Percentiles rank a stretch among this genome's conserved stretches.
phyloP scores from a whole-genome alignment of 1,140 invertebrate genomes.

The Hestina assimilis region DNA sequence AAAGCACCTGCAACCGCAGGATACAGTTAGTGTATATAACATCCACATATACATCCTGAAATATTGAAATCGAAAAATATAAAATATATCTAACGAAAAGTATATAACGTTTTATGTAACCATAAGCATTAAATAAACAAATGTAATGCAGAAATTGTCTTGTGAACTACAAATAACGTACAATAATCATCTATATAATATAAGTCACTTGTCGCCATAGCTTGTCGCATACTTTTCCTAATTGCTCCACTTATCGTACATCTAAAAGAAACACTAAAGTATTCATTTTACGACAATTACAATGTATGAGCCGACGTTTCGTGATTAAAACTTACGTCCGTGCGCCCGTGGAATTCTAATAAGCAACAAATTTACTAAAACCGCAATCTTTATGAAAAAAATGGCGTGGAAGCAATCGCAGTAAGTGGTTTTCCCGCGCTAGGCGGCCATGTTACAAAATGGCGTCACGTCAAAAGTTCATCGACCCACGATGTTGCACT shows the following conservation, averaged over 20 bases:
- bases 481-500: conserved; percentile 43
- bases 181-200: conserved; percentile 8
- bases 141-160: too few relatives aligned
- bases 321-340: conserved; percentile 14
- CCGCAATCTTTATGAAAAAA: conserved; percentile 42
- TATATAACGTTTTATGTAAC: too few relatives aligned
- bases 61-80: too few relatives aligned
- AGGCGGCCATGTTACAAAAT: conserved; percentile 43
- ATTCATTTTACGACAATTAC: conserved; percentile 18
- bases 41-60: too few relatives aligned
- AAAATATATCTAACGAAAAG: too few relatives aligned
- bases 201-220: background rate
- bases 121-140: too few relatives aligned
- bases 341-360: conserved; percentile 42
- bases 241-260: conserved; percentile 14
- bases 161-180: too few relatives aligned
- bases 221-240: conserved; percentile 14
- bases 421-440: conserved; percentile 56
- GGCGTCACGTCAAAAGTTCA: conserved; percentile 54
- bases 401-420: conserved; percentile 51
- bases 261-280: conserved; percentile 12
- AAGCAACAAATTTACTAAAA: conserved; percentile 42
- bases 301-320: conserved; percentile 14
- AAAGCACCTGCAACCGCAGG: too few relatives aligned
- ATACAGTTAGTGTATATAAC: too few relatives aligned